Base-by-base conservation (phyloP, 2,797 vertebrate genomes). In the Columba guinea region DNA sequence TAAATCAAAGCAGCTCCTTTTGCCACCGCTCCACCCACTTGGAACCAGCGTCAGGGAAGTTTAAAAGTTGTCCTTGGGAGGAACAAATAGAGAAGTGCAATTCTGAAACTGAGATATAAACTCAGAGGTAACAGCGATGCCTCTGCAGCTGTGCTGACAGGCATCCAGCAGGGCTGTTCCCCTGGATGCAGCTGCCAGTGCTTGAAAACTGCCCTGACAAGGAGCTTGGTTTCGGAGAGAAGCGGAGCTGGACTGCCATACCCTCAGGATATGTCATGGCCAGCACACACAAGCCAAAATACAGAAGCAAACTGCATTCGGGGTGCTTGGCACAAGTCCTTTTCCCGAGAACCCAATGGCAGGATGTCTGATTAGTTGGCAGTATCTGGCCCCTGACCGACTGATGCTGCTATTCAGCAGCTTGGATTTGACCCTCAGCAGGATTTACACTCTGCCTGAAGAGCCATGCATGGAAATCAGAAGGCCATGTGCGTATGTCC, bases 1-100 rank as follows among this genome's bases (percentile, higher is more conserved):
- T 95, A 93, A 95, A 96, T 94, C 94, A 91, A 80, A 93, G 86
- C 62, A 83, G 68, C 77, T 81, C 84, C 79, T 90, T 82, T 90
- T 74, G 83, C 93, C 78, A 74, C 86, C 1, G 4, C 64, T 95
- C 86, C 81, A 90, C 86, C 91, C 91, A 89, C 84, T 92, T 49
- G 46, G 78, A 95, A 90, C 78, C 13, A 5, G 56, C 56, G 64
- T 41, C n/a, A 63, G 63, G 35, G 80, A 79, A 82, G 60, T 85
- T 91, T 65, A 77, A 77, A 90, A 92, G 62, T 79, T 67, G 49
- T 80, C 68, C 71, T 44, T 93, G 90, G 71, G 60, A 87, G 68
- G 60, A 83, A 84, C 49, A 91, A 78, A 86, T 7, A 55, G 18
- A 70, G 59, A 67, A 94, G 23, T 30, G 28, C 26, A 56, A 18